Base-by-base conservation (phyloP, 2,113 vertebrate genomes). In the Ophiodon elongatus region DNA sequence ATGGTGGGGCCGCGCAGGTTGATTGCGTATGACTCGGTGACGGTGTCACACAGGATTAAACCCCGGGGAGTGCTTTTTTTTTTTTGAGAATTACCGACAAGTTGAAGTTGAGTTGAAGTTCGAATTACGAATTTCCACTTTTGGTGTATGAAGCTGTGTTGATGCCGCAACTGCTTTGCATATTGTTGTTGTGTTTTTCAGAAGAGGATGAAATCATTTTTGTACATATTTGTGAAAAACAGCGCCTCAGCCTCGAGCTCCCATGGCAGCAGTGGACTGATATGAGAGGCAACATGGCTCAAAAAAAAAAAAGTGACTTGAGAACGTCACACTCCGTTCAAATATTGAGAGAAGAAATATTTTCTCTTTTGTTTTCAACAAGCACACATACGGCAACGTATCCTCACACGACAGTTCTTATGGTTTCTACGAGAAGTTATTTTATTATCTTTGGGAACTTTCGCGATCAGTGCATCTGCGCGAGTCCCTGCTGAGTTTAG, bases 11-110 rank as follows among this genome's bases (percentile, higher is more conserved):
- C 29, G 15, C 68, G 68, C 8, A 7, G 31, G 60, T 33, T 60
- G 39, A 81, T 54, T 64, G 29, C 39, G 80, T 57, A 33, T 11
- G 73, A 50, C 69, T 71, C 33, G 15, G 35, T 67, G 62, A 69
- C 41, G 15, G 70, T 8, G 6, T 64, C 41, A 65, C 0, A 8
- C 52, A 17, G 2, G 4, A 70, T 39, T n/a, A 52, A 82, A 77
- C 11, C 47, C 0, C 7, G 25, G 4, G 8, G 6, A 35, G 43
- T 15, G 27, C 25, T 60, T 56, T 65, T 19, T 60, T 56, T 65
- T 19, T 23, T 39, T 35, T 10, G 59, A 39, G 37, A 8, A 33
- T 45, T 57, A 23, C 11, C 29, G 60, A 71, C 27, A 13, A 39
- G 43, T n/a, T n/a, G 52, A 73, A 10, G 10, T 9, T 3, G 8